A percentile compares a stretch with the other conserved stretches of the same genome.
These are phyloP conservation scores for Naja naja DNA, from an alignment of 2,113 vertebrate species.

Conservation along the genomic window DNA sequence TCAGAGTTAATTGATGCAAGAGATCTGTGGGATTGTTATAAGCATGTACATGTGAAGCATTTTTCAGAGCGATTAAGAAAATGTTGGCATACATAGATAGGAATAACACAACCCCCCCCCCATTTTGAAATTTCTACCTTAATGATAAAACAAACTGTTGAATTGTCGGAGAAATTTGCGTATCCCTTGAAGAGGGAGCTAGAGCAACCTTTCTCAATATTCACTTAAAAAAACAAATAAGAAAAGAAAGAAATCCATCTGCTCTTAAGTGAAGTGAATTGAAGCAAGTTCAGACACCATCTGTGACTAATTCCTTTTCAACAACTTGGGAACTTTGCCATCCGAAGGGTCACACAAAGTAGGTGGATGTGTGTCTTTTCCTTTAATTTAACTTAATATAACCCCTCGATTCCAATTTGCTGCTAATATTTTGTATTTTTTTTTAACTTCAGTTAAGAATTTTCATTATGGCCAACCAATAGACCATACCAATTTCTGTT, in stretches of 20 bases:
- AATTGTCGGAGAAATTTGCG: neutral
- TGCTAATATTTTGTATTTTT: too few relatives aligned
- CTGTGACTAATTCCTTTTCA: constrained; percentile 47
- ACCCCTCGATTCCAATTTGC: neutral
- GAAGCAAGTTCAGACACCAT: constrained; percentile 52
- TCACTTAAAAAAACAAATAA: constrained; percentile 22
- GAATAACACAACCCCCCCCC: neutral
- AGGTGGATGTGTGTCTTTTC: neutral
- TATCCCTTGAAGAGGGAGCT: neutral
- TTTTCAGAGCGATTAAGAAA: neutral
- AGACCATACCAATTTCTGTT: neutral
- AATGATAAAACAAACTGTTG: neutral
- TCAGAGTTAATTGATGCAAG: neutral
- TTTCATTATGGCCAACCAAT: constrained; percentile 31
- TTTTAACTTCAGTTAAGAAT: neutral
- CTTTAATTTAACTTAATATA: neutral
- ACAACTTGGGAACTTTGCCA: neutral
- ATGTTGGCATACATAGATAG: neutral
- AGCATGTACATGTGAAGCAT: neutral
- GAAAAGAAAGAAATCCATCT: constrained; percentile 55
- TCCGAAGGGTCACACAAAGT: constrained; percentile 26
- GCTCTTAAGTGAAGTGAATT: constrained; percentile 49
- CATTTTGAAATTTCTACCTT: neutral
- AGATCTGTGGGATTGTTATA: neutral
- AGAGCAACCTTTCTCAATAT: constrained; percentile 3